These are phyloP conservation scores for Pteropus alecto DNA, from an alignment of 2,113 vertebrate genomes.

Conservation along the genomic window DNA sequence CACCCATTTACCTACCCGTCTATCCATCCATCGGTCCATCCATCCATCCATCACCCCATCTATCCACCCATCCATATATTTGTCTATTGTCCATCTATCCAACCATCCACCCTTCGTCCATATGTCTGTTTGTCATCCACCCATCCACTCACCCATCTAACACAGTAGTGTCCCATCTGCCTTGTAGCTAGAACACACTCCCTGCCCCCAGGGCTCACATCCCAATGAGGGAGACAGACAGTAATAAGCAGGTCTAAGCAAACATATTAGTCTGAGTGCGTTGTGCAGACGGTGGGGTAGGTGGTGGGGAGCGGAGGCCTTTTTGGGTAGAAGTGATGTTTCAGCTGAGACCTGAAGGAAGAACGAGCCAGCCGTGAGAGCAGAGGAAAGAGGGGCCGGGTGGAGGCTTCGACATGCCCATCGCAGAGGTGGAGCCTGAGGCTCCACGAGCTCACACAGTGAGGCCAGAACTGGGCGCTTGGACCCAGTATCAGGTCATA, in stretches of 20 bases:
- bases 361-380: neutral
- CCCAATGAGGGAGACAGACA: neutral
- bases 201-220: neutral
- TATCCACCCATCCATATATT: neutral
- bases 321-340: too few species aligned
- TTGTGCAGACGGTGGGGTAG: accelerated
- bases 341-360: neutral
- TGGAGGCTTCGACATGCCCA: accelerated
- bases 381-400: neutral
- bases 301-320: neutral
- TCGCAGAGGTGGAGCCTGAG: neutral
- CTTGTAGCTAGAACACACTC: accelerated
- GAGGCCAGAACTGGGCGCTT: too few species aligned
- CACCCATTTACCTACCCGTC: too few species aligned
- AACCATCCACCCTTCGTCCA: too few species aligned
- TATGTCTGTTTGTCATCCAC: neutral
- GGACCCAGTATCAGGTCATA: too few species aligned
- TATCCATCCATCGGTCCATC: neutral
- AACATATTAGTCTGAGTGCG: accelerated
- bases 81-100: too few species aligned
- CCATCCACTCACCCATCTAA: too few species aligned
- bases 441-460: neutral
- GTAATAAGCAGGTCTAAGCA: neutral
- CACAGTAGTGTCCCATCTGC: neutral
- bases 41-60: neutral